A percentile compares a stretch with the other conserved stretches of the same genome.
Conservation (phyloP, 2,113 vertebrate species). For the Callipepla squamata region DNA sequence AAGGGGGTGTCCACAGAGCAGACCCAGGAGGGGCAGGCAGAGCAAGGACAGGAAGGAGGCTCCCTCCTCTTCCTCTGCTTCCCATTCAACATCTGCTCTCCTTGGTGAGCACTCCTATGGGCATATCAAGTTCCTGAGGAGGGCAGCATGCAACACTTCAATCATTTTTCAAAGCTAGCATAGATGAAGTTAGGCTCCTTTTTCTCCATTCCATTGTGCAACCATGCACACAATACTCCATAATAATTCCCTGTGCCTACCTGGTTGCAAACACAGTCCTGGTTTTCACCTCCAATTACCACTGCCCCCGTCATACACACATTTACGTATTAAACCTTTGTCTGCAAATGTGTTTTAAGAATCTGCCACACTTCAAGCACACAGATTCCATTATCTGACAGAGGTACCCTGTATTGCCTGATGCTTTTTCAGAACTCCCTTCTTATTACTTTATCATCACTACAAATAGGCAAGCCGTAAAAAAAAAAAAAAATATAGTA, state of each 20-base stretch:
- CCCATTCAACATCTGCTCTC: neutral
- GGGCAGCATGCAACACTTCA: neutral
- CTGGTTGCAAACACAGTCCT: fast-evolving
- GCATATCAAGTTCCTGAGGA: neutral
- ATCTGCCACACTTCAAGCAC: neutral
- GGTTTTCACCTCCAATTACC: neutral
- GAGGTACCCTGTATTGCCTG: neutral
- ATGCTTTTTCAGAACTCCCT: neutral
- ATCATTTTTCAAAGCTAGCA: neutral
- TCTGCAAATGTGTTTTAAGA: neutral
- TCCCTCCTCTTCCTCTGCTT: neutral
- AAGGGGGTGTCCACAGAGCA: fast-evolving
- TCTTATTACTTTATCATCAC: neutral
- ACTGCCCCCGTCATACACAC: neutral
- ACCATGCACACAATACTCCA: neutral
- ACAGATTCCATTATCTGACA: neutral
- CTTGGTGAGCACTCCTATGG: neutral
- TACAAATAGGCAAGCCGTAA: neutral
- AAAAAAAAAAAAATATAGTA: neutral
- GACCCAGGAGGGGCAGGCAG: neutral
- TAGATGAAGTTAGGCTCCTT: neutral
- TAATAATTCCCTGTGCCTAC: no score
- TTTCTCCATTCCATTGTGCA: neutral
- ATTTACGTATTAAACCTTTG: neutral
- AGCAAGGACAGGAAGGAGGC: neutral